These are phyloP conservation scores for Notarius lentiginosus DNA, from an alignment of 2,113 vertebrate species.

Conservation along the genomic window DNA sequence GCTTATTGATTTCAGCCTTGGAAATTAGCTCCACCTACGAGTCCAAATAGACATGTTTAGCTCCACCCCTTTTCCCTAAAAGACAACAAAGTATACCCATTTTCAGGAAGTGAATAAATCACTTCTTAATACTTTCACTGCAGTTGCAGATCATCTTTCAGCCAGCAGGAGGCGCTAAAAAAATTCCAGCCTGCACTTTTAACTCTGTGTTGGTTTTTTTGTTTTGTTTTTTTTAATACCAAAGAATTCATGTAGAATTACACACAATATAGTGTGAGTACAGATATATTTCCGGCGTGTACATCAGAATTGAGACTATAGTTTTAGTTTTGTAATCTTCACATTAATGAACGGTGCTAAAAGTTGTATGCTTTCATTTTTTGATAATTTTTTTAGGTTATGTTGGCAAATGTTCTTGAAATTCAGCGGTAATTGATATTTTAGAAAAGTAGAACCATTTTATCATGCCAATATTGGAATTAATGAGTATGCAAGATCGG, in stretches of 20 bases:
- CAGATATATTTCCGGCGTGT: no score
- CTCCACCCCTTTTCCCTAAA: background rate
- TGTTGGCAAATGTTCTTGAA: background rate
- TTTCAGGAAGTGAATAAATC: background rate
- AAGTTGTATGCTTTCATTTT: background rate
- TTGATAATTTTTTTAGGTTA: background rate
- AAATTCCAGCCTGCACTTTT: background rate
- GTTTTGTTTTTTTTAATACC: background rate
- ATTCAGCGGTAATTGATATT: background rate
- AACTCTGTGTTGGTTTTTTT: background rate
- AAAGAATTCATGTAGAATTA: constrained; percentile 16
- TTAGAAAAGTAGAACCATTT: background rate
- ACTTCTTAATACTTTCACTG: background rate
- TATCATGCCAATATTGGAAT: background rate
- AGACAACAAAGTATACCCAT: background rate
- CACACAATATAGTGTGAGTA: constrained; percentile 11
- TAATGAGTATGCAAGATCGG: background rate
- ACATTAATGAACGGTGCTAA: constrained; percentile 44
- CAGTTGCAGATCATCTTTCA: background rate
- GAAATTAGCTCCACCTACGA: background rate
- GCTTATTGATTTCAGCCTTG: background rate
- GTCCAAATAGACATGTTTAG: background rate
- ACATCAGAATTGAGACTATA: background rate
- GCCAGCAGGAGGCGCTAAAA: background rate
- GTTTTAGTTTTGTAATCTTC: constrained; percentile 26